These are phyloP conservation scores for Aelia acuminata DNA, from an alignment of 2,888 invertebrate species.

Conservation along the genomic window DNA sequence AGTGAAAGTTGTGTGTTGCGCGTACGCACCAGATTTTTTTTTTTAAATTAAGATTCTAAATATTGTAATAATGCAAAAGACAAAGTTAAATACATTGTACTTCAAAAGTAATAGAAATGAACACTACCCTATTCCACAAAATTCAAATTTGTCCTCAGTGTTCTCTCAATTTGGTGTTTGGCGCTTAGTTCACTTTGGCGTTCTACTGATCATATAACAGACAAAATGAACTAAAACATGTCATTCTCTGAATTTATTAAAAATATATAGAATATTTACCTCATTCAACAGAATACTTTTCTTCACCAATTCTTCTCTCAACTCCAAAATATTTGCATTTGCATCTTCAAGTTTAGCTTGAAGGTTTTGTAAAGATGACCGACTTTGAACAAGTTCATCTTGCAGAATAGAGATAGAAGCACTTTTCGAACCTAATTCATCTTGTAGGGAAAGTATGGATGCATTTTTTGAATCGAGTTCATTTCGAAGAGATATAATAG, in stretches of 20 bases:
- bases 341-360: slow-evolving; percentile 50
- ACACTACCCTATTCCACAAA: no score
- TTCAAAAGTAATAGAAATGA: no score
- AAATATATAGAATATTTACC: slow-evolving; percentile 27
- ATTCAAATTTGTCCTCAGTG: no score
- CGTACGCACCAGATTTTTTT: no score
- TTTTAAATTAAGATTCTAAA: no score
- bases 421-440: neutral
- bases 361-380: slow-evolving; percentile 6
- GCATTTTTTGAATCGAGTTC: neutral
- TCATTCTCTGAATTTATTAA: neutral
- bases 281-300: neutral
- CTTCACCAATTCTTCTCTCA: slow-evolving; percentile 43
- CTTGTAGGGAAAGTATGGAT: neutral
- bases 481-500: slow-evolving; percentile 6
- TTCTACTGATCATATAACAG: no score
- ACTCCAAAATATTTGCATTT: neutral
- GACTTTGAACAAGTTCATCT: neutral
- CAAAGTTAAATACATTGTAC: no score
- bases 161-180: no score
- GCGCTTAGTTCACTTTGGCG: no score
- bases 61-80: no score
- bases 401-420: neutral
- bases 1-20: no score
- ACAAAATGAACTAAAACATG: no score